Conservation (phyloP, 30 jellyfish, hydroid and myxozoan genomes). For the Chironex yamaguchii region DNA sequence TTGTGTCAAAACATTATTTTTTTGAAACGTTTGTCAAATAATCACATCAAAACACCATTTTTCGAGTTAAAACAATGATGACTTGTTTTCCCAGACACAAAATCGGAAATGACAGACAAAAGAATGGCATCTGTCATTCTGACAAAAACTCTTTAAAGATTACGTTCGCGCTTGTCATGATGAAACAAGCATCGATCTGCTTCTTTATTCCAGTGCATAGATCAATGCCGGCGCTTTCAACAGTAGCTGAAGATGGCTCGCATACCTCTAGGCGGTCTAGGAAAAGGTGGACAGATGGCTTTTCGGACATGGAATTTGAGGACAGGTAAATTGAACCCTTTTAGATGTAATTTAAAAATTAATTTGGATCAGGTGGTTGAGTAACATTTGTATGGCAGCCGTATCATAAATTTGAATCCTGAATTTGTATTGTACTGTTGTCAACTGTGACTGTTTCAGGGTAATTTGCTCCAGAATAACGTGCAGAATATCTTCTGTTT, state of each 20-base stretch:
- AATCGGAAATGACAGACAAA: no score
- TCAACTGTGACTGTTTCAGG: no score
- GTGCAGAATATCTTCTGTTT: no score
- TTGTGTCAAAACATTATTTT: no score
- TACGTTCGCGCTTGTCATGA: background rate
- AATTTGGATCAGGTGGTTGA: no score
- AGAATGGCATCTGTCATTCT: background rate
- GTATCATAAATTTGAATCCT: background rate
- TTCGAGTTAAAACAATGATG: no score
- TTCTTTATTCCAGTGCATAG: background rate
- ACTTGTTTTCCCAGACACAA: no score
- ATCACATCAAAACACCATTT: no score
- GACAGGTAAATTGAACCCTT: slow-evolving; percentile 72
- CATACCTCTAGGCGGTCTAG: slow-evolving; percentile 41
- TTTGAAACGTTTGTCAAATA: no score
- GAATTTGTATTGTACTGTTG: background rate
- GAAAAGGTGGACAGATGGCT: slow-evolving; percentile 80
- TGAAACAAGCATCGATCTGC: background rate
- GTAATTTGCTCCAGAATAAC: no score
- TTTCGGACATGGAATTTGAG: slow-evolving; percentile 78
- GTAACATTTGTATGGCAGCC: background rate
- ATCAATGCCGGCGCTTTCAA: slow-evolving; percentile 59
- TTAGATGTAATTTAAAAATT: no score
- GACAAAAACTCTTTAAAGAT: background rate
- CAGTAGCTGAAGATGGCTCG: slow-evolving; percentile 65